Evolutionary conservation across 2,113 vertebrate species (phyloP).

Genomic region (Sander lucioperca): DNA sequence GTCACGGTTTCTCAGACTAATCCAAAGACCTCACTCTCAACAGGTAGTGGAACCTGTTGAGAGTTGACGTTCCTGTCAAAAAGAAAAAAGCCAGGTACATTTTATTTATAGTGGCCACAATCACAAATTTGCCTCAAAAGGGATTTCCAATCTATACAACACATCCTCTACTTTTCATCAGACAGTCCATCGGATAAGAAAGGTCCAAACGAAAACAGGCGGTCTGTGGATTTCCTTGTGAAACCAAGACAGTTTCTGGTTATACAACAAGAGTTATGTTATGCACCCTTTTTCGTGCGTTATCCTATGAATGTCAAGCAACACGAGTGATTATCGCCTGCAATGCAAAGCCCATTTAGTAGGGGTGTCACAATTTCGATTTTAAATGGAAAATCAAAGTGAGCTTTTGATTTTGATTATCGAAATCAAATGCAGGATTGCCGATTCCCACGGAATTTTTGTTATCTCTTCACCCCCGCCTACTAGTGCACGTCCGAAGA

Average conservation of each 20-base stretch:
- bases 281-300: too few species aligned
- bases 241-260: background rate
- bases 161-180: background rate
- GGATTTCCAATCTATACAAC: background rate
- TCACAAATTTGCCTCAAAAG: background rate
- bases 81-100: constrained; percentile 8
- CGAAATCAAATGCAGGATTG: too few species aligned
- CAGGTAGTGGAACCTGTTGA: too few species aligned
- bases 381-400: too few species aligned
- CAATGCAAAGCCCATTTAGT: too few species aligned
- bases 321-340: too few species aligned
- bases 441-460: too few species aligned
- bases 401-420: too few species aligned
- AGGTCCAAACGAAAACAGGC: constrained; percentile 3
- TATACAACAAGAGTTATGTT: background rate
- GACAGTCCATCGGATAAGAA: background rate
- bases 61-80: constrained; percentile 6
- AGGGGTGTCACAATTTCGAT: too few species aligned
- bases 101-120: background rate
- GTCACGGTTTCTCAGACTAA: background rate
- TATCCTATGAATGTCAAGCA: too few species aligned
- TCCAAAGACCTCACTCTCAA: constrained; percentile 23
- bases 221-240: background rate
- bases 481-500: too few species aligned
- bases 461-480: too few species aligned